Conservation (phyloP, 2,113 vertebrate species). For the Dolichallabes microphthalmus region DNA sequence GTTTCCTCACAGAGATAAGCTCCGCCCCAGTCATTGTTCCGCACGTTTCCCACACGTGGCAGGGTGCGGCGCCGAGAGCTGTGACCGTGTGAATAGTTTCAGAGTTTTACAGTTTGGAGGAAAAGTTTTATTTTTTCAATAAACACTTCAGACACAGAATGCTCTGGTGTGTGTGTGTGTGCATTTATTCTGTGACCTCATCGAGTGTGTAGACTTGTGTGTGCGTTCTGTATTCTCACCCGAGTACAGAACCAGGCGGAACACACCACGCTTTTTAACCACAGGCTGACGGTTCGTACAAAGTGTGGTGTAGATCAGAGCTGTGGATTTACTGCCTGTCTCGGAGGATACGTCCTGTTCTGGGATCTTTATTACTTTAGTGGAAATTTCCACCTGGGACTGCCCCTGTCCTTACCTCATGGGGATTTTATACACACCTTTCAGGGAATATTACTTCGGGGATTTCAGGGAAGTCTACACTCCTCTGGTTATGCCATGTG, state of each 20-base stretch:
- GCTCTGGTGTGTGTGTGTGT: neutral
- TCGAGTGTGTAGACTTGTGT: too few species aligned
- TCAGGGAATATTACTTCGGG: neutral
- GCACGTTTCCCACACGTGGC: neutral
- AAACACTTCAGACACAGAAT: neutral
- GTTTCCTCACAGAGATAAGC: neutral
- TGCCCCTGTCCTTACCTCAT: neutral
- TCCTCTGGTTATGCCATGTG: neutral
- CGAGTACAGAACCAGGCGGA: too few species aligned
- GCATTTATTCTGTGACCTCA: neutral
- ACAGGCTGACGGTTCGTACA: too few species aligned
- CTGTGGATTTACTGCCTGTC: too few species aligned
- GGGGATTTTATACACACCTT: neutral
- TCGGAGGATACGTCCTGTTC: neutral
- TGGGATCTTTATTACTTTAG: neutral
- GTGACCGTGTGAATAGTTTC: neutral
- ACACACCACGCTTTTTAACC: too few species aligned
- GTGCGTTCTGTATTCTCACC: too few species aligned
- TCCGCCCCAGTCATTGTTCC: neutral
- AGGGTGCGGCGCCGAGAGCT: neutral
- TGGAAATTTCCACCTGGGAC: neutral
- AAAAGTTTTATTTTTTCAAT: slow-evolving; percentile 15
- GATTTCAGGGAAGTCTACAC: neutral
- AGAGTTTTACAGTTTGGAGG: neutral
- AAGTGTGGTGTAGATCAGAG: too few species aligned